Percentiles rank a stretch among this genome's conserved stretches.
Evolutionary conservation across 2,113 vertebrate genomes (phyloP).

Genomic region (Carassius carassius): DNA sequence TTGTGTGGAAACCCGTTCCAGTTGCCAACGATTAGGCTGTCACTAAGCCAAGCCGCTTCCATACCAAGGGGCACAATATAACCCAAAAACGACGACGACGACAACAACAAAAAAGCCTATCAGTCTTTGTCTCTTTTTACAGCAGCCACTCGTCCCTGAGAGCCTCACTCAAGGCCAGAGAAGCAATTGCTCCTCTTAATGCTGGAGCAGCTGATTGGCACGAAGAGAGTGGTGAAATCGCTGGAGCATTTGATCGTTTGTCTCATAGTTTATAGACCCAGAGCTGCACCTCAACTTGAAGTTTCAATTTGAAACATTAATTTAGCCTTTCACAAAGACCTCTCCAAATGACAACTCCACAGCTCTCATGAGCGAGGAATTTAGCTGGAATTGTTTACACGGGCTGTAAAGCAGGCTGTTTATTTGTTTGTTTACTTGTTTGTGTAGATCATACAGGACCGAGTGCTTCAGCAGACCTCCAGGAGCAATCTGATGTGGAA

Average conservation of each 20-base stretch:
- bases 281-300: neutral
- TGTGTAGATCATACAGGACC: conserved; percentile 96
- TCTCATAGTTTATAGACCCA: conserved; percentile 28
- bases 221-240: neutral
- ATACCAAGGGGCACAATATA: conserved; percentile 54
- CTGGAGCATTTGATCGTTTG: conserved; percentile 3
- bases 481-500: conserved; percentile 98
- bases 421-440: neutral
- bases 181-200: conserved; percentile 58
- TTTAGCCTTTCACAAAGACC: neutral
- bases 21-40: conserved; percentile 49
- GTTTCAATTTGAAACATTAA: conserved; percentile 34
- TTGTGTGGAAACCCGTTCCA: conserved; percentile 22
- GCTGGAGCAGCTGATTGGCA: conserved; percentile 26
- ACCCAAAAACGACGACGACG: conserved; percentile 61
- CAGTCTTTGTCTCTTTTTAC: conserved; percentile 69
- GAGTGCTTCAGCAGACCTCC: conserved; percentile 95
- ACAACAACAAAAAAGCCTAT: neutral
- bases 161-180: conserved; percentile 71
- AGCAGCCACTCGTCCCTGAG: conserved; percentile 61
- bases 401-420: neutral
- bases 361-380: neutral
- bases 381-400: conserved; percentile 9
- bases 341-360: neutral
- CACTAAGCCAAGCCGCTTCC: conserved; percentile 53